Conservation (phyloP, 1,140 invertebrate genomes). For the Drosophila teissieri region DNA sequence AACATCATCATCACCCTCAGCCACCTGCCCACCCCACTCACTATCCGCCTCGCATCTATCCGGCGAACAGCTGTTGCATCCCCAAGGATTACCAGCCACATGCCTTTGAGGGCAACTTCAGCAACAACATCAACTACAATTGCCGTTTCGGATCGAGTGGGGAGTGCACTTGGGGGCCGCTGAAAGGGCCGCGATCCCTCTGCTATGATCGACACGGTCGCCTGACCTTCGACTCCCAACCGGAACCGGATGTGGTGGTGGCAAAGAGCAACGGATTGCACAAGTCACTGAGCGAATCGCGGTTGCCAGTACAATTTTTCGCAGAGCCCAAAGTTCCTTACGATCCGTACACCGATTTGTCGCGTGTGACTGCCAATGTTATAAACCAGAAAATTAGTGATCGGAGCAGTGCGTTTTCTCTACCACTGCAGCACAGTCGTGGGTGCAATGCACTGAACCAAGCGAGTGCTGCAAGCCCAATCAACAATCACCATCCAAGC, state of each 20-base stretch:
- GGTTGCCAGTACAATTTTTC: constrained; percentile 28
- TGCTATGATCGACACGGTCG: constrained; percentile 72
- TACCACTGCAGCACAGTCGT: constrained; percentile 29
- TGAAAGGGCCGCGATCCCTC: constrained; percentile 45
- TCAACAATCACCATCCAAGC: not conserved
- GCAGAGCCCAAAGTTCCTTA: constrained; percentile 17
- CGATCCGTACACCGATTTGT: constrained; percentile 31
- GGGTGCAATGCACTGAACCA: constrained; percentile 19
- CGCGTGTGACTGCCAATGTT: constrained; percentile 38
- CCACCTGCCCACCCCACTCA: not conserved
- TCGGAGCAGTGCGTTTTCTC: constrained; percentile 26
- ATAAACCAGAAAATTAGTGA: constrained; percentile 15
- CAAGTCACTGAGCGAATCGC: constrained; percentile 45
- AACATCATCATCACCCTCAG: not conserved
- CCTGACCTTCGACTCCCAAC: constrained; percentile 49
- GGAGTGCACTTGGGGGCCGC: constrained; percentile 18
- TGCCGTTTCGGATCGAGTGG: constrained; percentile 45
- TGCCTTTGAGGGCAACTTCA: constrained; percentile 41
- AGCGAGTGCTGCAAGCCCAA: not conserved
- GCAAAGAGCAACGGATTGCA: constrained; percentile 16
- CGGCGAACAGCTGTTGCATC: constrained; percentile 38
- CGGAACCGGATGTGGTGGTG: constrained; percentile 22
- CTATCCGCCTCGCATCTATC: constrained; percentile 17
- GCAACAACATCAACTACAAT: constrained; percentile 64
- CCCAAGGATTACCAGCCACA: constrained; percentile 37